Conservation (phyloP, 2,888 invertebrate species). For the Thysanoteuthis rhombus region DNA sequence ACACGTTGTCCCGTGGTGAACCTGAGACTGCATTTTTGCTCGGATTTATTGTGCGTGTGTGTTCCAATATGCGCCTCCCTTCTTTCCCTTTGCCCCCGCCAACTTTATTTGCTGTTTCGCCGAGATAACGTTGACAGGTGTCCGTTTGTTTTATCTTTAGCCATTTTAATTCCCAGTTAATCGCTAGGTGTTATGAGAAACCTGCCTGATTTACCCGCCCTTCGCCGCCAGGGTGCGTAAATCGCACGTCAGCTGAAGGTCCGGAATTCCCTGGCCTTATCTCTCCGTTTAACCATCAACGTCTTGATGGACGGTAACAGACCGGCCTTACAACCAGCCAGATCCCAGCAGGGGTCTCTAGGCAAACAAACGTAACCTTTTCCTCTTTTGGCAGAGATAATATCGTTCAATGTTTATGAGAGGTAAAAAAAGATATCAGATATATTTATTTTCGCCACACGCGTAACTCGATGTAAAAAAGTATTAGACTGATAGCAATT, state of each 20-base stretch:
- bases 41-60: neutral
- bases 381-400: neutral
- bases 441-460: neutral
- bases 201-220: neutral
- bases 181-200: neutral
- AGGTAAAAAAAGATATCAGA: neutral
- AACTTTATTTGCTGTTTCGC: neutral
- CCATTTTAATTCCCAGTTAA: neutral
- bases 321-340: neutral
- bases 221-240: neutral
- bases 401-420: neutral
- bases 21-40: neutral
- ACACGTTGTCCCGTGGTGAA: neutral
- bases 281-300: neutral
- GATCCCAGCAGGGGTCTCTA: neutral
- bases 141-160: neutral
- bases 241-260: neutral
- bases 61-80: neutral
- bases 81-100: neutral
- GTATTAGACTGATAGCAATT: too few species aligned
- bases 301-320: neutral
- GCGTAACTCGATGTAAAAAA: neutral
- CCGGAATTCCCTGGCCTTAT: neutral
- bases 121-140: neutral
- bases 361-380: neutral